Percentiles rank a stretch among this genome's conserved stretches.
Conservation (phyloP, 2,113 vertebrate species). For the Clinocottus analis region DNA sequence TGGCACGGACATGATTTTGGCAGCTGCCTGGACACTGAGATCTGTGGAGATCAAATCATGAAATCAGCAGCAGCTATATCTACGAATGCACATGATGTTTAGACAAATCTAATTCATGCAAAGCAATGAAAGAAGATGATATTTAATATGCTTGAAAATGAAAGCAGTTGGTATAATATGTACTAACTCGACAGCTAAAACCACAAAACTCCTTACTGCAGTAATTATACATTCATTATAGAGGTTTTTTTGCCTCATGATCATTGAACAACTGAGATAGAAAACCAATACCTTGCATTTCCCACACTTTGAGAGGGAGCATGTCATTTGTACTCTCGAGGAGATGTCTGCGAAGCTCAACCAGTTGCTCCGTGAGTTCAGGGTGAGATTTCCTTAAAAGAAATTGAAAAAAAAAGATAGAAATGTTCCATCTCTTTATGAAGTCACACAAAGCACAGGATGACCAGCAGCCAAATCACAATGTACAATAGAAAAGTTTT, state of each 20-base stretch:
- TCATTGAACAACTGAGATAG: background rate
- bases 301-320: conserved; percentile 96
- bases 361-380: conserved; percentile 87
- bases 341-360: conserved; percentile 90
- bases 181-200: background rate
- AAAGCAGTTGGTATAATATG: background rate
- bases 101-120: background rate
- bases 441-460: background rate
- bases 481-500: background rate
- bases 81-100: background rate
- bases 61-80: conserved; percentile 27
- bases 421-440: background rate
- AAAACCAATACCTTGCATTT: conserved; percentile 89
- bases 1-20: conserved; percentile 88
- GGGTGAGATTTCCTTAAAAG: conserved; percentile 87
- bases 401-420: background rate
- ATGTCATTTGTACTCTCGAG: conserved; percentile 90
- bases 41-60: conserved; percentile 78
- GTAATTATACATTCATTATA: background rate
- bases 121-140: background rate
- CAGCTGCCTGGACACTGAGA: conserved; percentile 95
- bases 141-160: background rate
- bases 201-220: background rate
- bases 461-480: background rate
- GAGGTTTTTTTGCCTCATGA: background rate